Conservation (phyloP, 2,888 invertebrate species). For the Corythucha ciliata region DNA sequence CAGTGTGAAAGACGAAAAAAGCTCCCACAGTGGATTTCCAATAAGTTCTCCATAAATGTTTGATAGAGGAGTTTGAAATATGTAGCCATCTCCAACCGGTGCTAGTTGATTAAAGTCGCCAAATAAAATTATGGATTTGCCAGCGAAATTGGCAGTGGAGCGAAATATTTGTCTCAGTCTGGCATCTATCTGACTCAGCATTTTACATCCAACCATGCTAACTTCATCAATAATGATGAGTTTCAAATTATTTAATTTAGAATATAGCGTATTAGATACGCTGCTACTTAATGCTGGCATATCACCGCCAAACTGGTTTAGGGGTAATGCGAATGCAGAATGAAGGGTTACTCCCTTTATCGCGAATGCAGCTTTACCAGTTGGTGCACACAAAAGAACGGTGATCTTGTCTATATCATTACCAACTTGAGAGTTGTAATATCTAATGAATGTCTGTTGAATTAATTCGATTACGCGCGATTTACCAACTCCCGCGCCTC, state of each 20-base stretch:
- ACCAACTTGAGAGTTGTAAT: slow-evolving; percentile 18
- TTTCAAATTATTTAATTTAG: not conserved
- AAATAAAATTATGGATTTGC: slow-evolving; percentile 24
- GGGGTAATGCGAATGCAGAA: slow-evolving; percentile 27
- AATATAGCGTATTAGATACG: not conserved
- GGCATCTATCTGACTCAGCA: slow-evolving; percentile 8
- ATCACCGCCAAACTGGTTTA: slow-evolving; percentile 19
- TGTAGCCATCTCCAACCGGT: slow-evolving; percentile 28
- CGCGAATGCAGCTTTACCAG: slow-evolving; percentile 31
- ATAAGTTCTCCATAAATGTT: not conserved
- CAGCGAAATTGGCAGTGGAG: slow-evolving; percentile 20
- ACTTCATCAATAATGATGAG: slow-evolving; percentile 5
- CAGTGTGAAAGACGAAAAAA: slow-evolving; percentile 25
- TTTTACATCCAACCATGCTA: not conserved
- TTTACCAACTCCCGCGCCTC: slow-evolving; percentile 28
- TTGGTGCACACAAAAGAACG: slow-evolving; percentile 28
- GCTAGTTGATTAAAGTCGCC: slow-evolving; percentile 33
- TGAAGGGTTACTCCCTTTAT: slow-evolving; percentile 30
- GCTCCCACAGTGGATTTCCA: slow-evolving; percentile 25
- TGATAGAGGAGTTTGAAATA: slow-evolving; percentile 13
- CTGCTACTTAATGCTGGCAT: slow-evolving; percentile 18
- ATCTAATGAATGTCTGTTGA: slow-evolving; percentile 21
- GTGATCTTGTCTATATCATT: slow-evolving; percentile 14
- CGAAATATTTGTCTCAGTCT: slow-evolving; percentile 25
- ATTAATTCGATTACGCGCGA: slow-evolving; percentile 29